Base-by-base conservation (phyloP, 37 sponge, comb jelly and placozoan species). In the Oopsacas minuta region DNA sequence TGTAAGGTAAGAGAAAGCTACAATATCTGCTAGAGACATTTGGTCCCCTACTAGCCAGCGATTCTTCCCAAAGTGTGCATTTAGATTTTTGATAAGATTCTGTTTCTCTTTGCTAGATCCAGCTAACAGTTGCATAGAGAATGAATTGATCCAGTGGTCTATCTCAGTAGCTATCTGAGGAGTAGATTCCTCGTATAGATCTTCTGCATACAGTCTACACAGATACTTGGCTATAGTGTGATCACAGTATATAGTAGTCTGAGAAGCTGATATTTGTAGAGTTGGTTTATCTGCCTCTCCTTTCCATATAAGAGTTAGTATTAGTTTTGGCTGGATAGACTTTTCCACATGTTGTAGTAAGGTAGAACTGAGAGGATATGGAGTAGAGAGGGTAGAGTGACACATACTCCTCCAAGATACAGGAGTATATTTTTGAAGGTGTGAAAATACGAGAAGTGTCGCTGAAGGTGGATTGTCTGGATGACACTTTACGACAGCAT, bases 201-300 rank as follows among this genome's bases (percentile, higher is more conserved):
- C 22, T 25, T 61, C 75, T 25, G 75, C 75, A 34, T 20, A n/a
- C 17, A 61, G 75, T n/a, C 75, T 61, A 34, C 75, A 61, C 75
- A 61, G 7, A 61, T 61, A 61, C 75, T 12, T 61, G 75, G 75
- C 75, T 61, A 61, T 61, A 34, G 22, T 61, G 75, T 61, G 75
- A 34, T 61, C 75, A 5, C 75, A 10, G 75, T 61, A 61, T 25
- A 61, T 12, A 34, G 75, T 25, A 7, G 75, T 61, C 28, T 61
- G 75, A 12, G 7, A 5, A 12, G 7, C 1, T 3, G 75, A 61
- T 12, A 61, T 34, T 34, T 61, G 75, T 34, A 61, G 7, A 61
- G 75, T 25, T 25, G 17, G 22, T 34, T 61, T 34, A 3, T 5
- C 75, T 34, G 30, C 3, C 75, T 61, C 22, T 12, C 75, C 75